A percentile compares a stretch with the other conserved stretches of the same genome.
These are phyloP conservation scores for Corythoichthys intestinalis DNA, from an alignment of 2,113 vertebrate genomes.

Conservation along the genomic window DNA sequence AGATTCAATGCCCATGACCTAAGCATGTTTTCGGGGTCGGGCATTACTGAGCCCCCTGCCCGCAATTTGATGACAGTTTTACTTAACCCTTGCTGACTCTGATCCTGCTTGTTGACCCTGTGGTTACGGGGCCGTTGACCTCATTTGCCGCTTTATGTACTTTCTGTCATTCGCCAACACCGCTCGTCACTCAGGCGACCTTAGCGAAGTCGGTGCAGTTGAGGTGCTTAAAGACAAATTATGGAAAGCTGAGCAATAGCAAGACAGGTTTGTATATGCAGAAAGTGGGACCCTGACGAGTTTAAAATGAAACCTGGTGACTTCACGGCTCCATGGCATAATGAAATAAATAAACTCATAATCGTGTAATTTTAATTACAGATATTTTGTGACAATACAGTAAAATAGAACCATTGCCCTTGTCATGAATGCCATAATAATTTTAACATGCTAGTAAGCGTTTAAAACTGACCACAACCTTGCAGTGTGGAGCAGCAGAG, in stretches of 20 bases:
- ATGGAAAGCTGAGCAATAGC: conserved; percentile 10
- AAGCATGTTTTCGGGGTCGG: conserved; percentile 28
- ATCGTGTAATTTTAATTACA: too few relatives aligned
- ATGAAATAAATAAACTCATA: too few relatives aligned
- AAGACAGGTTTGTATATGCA: not conserved
- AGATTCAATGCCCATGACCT: conserved; percentile 14
- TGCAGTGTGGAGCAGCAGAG: not conserved
- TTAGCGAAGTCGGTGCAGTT: not conserved
- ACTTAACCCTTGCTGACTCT: conserved; percentile 28
- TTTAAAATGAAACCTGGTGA: not conserved
- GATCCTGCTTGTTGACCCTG: conserved; percentile 24
- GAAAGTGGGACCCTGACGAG: not conserved
- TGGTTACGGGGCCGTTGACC: conserved; percentile 22
- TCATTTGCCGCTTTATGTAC: conserved; percentile 10
- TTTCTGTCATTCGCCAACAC: conserved; percentile 10
- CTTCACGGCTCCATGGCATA: not conserved
- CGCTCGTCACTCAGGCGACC: conserved; percentile 9
- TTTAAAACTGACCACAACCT: too few relatives aligned
- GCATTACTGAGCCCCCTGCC: conserved; percentile 9
- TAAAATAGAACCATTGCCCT: too few relatives aligned
- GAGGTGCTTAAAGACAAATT: not conserved
- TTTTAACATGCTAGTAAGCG: too few relatives aligned
- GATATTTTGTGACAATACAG: too few relatives aligned
- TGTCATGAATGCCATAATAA: too few relatives aligned
- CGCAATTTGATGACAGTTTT: conserved; percentile 35